A percentile compares a stretch with the other conserved stretches of the same genome.
phyloP scores from a whole-genome alignment of 2,888 invertebrate species.

The Gibbula magus region DNA sequence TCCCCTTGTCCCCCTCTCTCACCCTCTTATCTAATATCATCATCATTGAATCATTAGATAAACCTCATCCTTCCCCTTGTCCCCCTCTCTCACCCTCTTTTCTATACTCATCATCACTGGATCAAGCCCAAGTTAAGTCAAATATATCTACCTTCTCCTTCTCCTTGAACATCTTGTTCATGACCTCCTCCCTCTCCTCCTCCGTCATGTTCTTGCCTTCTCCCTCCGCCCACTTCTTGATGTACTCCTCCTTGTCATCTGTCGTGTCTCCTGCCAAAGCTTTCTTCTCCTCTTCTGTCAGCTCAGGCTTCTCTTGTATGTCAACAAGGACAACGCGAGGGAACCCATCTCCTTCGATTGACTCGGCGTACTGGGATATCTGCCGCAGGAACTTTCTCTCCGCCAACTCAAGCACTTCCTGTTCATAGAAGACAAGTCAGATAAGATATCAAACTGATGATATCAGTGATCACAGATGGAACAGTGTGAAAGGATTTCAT shows the following conservation, averaged over 20 bases:
- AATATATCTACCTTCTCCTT: background rate
- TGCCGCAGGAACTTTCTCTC: constrained; percentile 72
- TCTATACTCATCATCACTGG: background rate
- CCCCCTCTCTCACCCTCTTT: no score
- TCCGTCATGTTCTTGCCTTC: constrained; percentile 9
- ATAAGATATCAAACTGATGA: no score
- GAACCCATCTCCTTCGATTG: constrained; percentile 56
- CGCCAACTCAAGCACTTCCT: constrained; percentile 71
- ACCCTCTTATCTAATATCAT: no score
- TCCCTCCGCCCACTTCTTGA: background rate
- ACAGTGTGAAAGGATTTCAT: no score
- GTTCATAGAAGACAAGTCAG: constrained; percentile 18
- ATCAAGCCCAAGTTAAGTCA: background rate
- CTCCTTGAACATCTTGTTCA: constrained; percentile 15
- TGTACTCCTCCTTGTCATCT: constrained; percentile 23
- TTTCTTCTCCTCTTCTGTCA: constrained; percentile 24
- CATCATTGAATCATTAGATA: no score
- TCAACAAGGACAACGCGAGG: constrained; percentile 66
- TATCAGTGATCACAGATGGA: no score
- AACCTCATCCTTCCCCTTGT: no score
- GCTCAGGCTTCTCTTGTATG: constrained; percentile 35
- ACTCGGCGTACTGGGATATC: constrained; percentile 52
- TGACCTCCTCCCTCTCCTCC: constrained; percentile 17
- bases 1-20: no score
- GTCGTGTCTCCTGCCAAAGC: background rate